Evolutionary conservation across 1,140 invertebrate species (phyloP), one percentile per base, ranked within the genome.

Genomic region (Callitettix versicolor): DNA sequence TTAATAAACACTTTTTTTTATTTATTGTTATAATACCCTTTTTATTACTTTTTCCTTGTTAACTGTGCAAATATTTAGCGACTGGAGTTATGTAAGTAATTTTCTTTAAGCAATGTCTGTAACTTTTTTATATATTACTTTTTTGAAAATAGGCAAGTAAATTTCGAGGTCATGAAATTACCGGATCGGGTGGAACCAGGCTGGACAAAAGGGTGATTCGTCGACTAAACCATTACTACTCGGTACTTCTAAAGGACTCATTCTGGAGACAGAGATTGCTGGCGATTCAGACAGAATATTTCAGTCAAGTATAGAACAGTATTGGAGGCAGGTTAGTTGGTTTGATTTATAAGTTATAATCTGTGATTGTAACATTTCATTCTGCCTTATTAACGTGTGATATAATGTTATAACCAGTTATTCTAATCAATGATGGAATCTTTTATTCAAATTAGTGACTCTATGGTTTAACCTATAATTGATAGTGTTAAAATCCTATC

Each of bases 211-310:
- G 14, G 34, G 26, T 15, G 46, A 58, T 47, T 75, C 69, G 4
- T 79, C 79, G 1, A 82, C 84, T 1, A 86, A 86, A 3, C 79
- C 87, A 1, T 92, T 96, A 60, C 70, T 97, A 17, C 63, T 96
- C 3, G 94, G 93, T 17, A 95, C 91, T 0, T 88, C 86, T 14
- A 88, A 86, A 67, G 94, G 92, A 18, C 68, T 91, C n/a, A 86
- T 97, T 60, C 83, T 94, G 70, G 93, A 96, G 69, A 89, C 87
- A 1, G 91, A 95, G 69, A 74, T 97, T 40, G 79, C 79, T 24
- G 72, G 81, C 20, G 84, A 86, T 34, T 87, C 84, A 63, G 87
- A 89, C 48, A 83, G 86, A 65, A 85, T 91, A 65, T 89, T 88
- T 68, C 78, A 79, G 58, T 80, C 80, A 0, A 83, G 80, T 64